Evolutionary conservation across 2,888 invertebrate species (phyloP).

Genomic region (Phyto melanocephala): DNA sequence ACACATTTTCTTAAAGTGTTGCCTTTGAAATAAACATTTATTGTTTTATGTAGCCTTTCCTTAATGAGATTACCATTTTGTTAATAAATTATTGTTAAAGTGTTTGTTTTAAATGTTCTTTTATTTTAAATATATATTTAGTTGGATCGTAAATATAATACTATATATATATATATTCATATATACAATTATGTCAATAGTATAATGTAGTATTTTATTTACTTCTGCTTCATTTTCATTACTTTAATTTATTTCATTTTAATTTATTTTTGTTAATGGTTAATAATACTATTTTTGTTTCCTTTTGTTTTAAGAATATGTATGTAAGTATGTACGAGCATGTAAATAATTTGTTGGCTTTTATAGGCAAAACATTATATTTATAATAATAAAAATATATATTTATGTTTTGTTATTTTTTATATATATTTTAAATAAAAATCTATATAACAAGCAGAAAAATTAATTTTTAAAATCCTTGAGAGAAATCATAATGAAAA

Average conservation of each 20-base stretch:
- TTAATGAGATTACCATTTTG: neutral
- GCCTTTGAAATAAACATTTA: constrained; percentile 47
- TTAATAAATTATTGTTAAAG: neutral
- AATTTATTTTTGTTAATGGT: constrained; percentile 36
- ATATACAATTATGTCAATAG: constrained; percentile 55
- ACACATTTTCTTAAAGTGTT: neutral
- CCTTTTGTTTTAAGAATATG: constrained; percentile 36
- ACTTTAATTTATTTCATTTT: neutral
- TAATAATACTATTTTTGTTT: constrained; percentile 63
- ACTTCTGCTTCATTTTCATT: neutral
- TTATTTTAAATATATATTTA: constrained; percentile 2
- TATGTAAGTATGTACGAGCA: too few relatives aligned
- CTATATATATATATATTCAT: constrained; percentile 27
- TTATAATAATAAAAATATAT: constrained; percentile 25
- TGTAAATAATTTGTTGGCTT: neutral
- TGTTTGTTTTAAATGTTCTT: neutral
- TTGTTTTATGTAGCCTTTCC: too few relatives aligned
- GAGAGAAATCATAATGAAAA: constrained; percentile 19
- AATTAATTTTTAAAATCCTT: constrained; percentile 33
- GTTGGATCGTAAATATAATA: constrained; percentile 43
- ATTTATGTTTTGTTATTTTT: neutral
- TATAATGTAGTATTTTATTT: constrained; percentile 45
- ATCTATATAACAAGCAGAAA: constrained; percentile 60
- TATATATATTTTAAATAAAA: neutral
- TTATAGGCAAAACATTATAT: constrained; percentile 47